phyloP scores from a whole-genome alignment of 2,797 vertebrate genomes.

The Aythya fuligula region DNA sequence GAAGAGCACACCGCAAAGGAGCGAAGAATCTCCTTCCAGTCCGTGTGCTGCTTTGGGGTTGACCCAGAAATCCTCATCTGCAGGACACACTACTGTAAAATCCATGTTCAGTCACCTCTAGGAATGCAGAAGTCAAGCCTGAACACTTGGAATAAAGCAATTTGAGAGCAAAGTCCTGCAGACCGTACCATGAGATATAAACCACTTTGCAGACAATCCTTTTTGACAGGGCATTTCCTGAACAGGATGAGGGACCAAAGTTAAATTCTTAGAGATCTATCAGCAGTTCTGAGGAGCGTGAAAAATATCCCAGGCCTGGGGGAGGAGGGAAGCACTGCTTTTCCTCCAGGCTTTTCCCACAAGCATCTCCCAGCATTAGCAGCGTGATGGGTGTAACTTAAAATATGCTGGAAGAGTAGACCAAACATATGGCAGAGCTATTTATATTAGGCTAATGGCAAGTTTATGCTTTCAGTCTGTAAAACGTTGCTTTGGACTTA shows the following conservation, averaged over 20 bases:
- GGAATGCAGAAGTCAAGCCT: rapidly evolving
- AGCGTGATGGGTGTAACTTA: background rate
- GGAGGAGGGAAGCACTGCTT: background rate
- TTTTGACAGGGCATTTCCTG: constrained; percentile 16
- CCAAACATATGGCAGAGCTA: background rate
- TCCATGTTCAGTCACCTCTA: background rate
- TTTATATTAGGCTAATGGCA: background rate
- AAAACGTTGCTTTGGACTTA: background rate
- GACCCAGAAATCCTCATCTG: background rate
- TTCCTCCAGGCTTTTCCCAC: background rate
- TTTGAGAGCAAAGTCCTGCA: background rate
- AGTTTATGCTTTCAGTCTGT: background rate
- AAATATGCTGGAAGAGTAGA: background rate
- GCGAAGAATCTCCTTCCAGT: background rate
- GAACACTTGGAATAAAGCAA: background rate
- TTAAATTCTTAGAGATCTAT: background rate
- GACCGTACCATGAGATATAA: background rate
- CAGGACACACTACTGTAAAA: background rate
- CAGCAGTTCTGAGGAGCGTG: background rate
- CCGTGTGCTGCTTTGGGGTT: background rate
- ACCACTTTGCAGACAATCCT: background rate
- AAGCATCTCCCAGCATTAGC: background rate
- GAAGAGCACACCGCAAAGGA: background rate
- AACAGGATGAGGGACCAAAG: background rate
- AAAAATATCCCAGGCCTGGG: background rate